Percentiles rank a stretch among this genome's conserved stretches.
Evolutionary conservation across 2,113 vertebrate genomes (phyloP).

Genomic region (Chloroceryle aenea): DNA sequence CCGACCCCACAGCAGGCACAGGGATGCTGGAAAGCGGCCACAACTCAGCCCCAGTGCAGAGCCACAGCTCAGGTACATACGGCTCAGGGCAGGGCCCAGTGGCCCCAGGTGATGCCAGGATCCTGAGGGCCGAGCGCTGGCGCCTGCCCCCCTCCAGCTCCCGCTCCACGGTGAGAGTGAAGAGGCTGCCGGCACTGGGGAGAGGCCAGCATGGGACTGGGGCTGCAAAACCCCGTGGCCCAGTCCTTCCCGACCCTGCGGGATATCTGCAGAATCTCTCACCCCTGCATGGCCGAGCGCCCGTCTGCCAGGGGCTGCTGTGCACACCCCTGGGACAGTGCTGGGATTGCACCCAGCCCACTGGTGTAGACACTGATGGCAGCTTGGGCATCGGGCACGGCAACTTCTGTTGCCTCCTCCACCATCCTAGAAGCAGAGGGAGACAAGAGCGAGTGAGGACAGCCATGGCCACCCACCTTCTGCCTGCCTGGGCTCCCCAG

Average conservation of each 20-base stretch:
- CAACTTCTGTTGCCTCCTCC: constrained; percentile 7
- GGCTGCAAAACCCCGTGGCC: neutral
- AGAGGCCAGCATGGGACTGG: fast-evolving
- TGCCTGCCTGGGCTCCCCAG: neutral
- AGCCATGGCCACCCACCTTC: neutral
- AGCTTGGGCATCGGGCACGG: neutral
- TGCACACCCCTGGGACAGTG: neutral
- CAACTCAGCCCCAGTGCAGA: neutral
- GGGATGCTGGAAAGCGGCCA: neutral
- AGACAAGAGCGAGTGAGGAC: fast-evolving
- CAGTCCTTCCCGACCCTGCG: fast-evolving
- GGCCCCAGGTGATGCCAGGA: constrained; percentile 73
- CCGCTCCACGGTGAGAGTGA: constrained; percentile 75
- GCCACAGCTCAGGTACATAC: neutral
- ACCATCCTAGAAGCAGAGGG: constrained; percentile 33
- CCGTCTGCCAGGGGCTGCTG: fast-evolving
- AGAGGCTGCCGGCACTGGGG: constrained; percentile 70
- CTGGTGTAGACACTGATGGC: constrained; percentile 21
- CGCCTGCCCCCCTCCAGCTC: constrained; percentile 25
- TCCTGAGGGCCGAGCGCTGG: constrained; percentile 70
- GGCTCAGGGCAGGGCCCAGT: constrained; percentile 41
- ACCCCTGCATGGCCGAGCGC: fast-evolving
- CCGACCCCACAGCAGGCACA: fast-evolving
- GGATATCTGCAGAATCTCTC: neutral
- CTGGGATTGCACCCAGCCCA: neutral